Conservation (phyloP, 2,113 vertebrate species). For the Xerus inauris region DNA sequence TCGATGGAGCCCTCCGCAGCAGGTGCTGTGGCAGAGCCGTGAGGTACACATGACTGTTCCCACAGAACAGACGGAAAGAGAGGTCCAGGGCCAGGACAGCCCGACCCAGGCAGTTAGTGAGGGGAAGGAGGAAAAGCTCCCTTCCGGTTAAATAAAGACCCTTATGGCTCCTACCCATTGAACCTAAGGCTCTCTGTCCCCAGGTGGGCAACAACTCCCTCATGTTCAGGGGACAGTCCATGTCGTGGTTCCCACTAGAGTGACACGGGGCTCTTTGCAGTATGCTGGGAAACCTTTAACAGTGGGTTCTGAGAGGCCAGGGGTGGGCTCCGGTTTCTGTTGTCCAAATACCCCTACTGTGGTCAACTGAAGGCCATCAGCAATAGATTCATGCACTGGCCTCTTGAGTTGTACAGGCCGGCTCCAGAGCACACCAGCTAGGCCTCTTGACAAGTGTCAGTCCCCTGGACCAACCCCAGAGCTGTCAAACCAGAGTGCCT, state of each 20-base stretch:
- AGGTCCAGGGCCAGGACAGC: background rate
- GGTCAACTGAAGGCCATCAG: no score
- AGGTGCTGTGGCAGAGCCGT: background rate
- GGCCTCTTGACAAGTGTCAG: background rate
- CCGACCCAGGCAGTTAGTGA: background rate
- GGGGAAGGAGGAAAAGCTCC: background rate
- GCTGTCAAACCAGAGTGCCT: background rate
- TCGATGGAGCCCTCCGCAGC: no score
- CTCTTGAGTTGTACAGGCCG: no score
- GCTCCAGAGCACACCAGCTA: fast-evolving
- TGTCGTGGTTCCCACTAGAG: background rate
- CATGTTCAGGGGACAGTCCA: background rate
- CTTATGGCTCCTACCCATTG: background rate
- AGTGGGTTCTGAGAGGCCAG: background rate
- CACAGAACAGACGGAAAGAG: background rate
- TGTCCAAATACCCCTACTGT: background rate
- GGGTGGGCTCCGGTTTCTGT: background rate
- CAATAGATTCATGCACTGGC: fast-evolving
- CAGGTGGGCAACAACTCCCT: background rate
- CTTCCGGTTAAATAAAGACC: background rate
- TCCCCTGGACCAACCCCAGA: background rate
- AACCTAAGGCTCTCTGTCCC: background rate
- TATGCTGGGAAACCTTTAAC: background rate
- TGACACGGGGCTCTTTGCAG: background rate
- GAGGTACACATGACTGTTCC: no score